A percentile compares a stretch with the other conserved stretches of the same genome.
Evolutionary conservation across 2,797 vertebrate genomes (phyloP).

Genomic region (Babyrousa celebensis): DNA sequence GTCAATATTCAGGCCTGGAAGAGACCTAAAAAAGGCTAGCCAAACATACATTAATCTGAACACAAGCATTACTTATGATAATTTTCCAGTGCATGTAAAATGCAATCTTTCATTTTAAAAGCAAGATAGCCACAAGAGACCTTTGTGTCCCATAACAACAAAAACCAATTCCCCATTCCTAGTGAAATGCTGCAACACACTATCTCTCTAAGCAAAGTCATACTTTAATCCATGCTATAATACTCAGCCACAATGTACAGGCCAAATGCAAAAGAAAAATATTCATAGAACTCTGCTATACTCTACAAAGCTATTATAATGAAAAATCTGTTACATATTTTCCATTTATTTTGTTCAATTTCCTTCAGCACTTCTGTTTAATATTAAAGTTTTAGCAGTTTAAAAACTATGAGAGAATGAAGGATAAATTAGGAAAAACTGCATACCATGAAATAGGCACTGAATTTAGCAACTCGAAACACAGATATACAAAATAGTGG

Average conservation of each 20-base stretch:
- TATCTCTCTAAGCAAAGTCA: neutral
- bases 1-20: neutral
- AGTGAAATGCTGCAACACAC: neutral
- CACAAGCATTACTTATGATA: neutral
- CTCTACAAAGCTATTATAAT: neutral
- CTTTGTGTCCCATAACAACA: neutral
- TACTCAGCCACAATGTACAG: neutral
- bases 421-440: constrained; percentile 8
- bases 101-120: constrained; percentile 28
- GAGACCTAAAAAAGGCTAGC: neutral
- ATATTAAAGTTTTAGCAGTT: neutral
- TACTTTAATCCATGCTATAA: neutral
- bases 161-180: neutral
- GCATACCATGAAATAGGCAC: neutral
- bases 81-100: neutral
- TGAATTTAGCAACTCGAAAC: constrained; percentile 47
- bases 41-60: neutral
- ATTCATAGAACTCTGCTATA: neutral
- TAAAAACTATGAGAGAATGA: constrained; percentile 15
- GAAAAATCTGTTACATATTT: neutral
- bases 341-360: constrained; percentile 17
- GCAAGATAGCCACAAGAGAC: neutral
- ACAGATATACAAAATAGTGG: neutral
- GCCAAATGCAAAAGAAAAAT: neutral
- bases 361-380: constrained; percentile 11